Conservation (phyloP, 2,797 vertebrate genomes). For the Novumbra hubbsi region DNA sequence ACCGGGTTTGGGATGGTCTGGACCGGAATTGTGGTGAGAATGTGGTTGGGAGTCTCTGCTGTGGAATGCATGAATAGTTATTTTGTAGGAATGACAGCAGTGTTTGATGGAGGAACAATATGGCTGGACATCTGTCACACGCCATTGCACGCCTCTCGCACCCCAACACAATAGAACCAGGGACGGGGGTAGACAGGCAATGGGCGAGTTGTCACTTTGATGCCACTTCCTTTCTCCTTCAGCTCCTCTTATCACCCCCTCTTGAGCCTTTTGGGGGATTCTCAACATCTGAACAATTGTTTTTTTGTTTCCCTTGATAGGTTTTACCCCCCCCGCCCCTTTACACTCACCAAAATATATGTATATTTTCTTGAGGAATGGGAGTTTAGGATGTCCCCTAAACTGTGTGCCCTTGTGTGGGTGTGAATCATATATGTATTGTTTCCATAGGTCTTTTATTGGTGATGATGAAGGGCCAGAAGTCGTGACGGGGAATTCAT, state of each 20-base stretch:
- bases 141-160: slow-evolving; percentile 35
- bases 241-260: slow-evolving; percentile 16
- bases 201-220: slow-evolving; percentile 33
- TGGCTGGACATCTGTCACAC: slow-evolving; percentile 56
- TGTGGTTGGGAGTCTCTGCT: slow-evolving; percentile 12
- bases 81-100: slow-evolving; percentile 23
- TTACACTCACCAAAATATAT: slow-evolving; percentile 4
- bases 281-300: slow-evolving; percentile 23
- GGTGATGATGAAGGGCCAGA: background rate
- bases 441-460: background rate
- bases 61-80: slow-evolving; percentile 29
- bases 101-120: slow-evolving; percentile 42
- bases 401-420: background rate
- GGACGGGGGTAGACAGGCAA: slow-evolving; percentile 18
- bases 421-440: background rate
- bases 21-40: background rate
- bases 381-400: background rate
- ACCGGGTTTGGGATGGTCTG: background rate
- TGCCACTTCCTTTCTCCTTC: slow-evolving; percentile 32
- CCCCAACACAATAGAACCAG: slow-evolving; percentile 39
- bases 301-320: slow-evolving; percentile 12
- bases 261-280: slow-evolving; percentile 27
- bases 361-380: slow-evolving; percentile 7
- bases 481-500: background rate
- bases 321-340: slow-evolving; percentile 21